phyloP scores from a whole-genome alignment of 1,140 invertebrate species.

The Drosophila leontia region DNA sequence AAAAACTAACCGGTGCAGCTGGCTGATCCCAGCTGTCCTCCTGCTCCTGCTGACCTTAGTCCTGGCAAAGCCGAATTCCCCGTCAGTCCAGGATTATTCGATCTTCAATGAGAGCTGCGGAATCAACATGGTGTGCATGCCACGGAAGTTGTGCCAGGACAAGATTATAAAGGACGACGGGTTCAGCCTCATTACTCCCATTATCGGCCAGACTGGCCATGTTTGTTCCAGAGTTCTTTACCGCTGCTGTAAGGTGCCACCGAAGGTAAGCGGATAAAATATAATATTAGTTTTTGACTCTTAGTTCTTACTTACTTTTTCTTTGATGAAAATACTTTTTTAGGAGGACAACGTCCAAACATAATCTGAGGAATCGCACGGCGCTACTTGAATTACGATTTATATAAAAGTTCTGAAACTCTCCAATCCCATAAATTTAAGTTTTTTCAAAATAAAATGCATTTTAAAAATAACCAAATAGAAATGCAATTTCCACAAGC shows the following conservation, averaged over 20 bases:
- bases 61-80: slow-evolving; percentile 3
- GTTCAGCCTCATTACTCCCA: slow-evolving; percentile 28
- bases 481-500: too few species aligned
- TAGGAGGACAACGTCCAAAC: slow-evolving; percentile 4
- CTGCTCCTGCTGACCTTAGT: slow-evolving; percentile 19
- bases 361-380: not conserved
- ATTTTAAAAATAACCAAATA: not conserved
- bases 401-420: not conserved
- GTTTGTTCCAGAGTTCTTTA: slow-evolving; percentile 17
- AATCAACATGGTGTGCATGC: slow-evolving; percentile 54
- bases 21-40: not conserved
- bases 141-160: slow-evolving; percentile 42
- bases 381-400: not conserved
- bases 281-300: not conserved
- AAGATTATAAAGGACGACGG: slow-evolving; percentile 43
- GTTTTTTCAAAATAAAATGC: not conserved
- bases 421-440: not conserved
- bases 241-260: slow-evolving; percentile 49
- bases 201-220: slow-evolving; percentile 1
- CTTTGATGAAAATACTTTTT: not conserved
- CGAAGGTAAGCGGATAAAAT: slow-evolving; percentile 17
- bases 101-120: slow-evolving; percentile 54
- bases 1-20: not conserved
- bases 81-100: not conserved
- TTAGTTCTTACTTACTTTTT: not conserved